Evolutionary conservation across 2,797 vertebrate species (phyloP).

Genomic region (Australoheros facetus): DNA sequence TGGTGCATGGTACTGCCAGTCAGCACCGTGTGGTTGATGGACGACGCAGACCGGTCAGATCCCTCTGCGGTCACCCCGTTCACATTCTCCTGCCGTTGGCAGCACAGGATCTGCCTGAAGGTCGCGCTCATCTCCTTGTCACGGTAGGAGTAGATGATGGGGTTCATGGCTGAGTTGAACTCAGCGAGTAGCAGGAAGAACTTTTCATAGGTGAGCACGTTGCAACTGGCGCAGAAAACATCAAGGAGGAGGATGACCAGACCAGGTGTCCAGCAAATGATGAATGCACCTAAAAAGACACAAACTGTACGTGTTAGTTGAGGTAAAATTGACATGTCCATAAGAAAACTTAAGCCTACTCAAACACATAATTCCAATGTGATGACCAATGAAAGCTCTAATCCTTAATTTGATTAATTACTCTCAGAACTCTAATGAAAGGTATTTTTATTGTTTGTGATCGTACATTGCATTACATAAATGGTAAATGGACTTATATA

Average conservation of each 20-base stretch:
- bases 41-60: constrained; percentile 94
- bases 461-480: not conserved
- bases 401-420: too few relatives aligned
- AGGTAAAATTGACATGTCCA: not conserved
- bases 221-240: constrained; percentile 91
- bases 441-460: too few relatives aligned
- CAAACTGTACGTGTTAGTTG: not conserved
- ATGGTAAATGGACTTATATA: not conserved
- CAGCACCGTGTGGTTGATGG: constrained; percentile 94
- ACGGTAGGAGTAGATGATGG: constrained; percentile 99
- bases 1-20: constrained; percentile 75
- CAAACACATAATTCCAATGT: too few relatives aligned
- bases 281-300: constrained; percentile 89
- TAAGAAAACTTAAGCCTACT: not conserved
- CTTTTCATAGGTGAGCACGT: constrained; percentile 94
- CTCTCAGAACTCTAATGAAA: too few relatives aligned
- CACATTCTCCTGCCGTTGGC: constrained; percentile 90
- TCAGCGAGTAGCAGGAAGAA: constrained; percentile 97
- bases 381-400: too few relatives aligned
- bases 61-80: constrained; percentile 89
- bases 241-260: constrained; percentile 94
- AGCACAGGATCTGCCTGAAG: constrained; percentile 97
- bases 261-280: constrained; percentile 98
- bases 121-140: constrained; percentile 99
- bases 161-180: constrained; percentile 99